phyloP scores from a whole-genome alignment of 2,113 vertebrate species.

The Toxotes jaculatrix region DNA sequence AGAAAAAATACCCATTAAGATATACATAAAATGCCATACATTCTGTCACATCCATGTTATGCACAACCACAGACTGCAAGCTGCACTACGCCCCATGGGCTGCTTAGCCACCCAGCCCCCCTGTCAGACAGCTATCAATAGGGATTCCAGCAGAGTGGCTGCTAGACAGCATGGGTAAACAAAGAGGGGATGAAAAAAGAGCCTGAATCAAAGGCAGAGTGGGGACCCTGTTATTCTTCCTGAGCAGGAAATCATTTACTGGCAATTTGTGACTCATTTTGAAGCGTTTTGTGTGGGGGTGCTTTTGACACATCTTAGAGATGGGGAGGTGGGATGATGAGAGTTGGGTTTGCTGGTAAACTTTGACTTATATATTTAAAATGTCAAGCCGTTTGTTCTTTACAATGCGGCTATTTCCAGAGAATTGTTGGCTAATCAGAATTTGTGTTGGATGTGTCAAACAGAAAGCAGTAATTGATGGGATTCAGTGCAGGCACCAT shows the following conservation, averaged over 20 bases:
- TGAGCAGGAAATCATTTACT: constrained; percentile 81
- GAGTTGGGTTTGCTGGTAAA: constrained; percentile 49
- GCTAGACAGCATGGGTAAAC: constrained; percentile 79
- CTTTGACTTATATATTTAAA: constrained; percentile 75
- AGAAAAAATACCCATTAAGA: not conserved
- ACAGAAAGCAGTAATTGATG: constrained; percentile 70
- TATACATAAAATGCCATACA: not conserved
- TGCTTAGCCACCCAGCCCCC: constrained; percentile 66
- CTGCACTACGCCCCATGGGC: constrained; percentile 38
- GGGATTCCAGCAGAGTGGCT: constrained; percentile 81
- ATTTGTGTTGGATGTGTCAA: constrained; percentile 65
- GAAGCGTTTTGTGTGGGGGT: constrained; percentile 60
- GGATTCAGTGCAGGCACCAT: constrained; percentile 54
- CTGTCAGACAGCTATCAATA: constrained; percentile 86
- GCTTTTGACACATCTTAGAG: constrained; percentile 60
- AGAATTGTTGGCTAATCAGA: constrained; percentile 76
- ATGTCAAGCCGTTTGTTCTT: constrained; percentile 71
- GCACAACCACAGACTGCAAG: constrained; percentile 36
- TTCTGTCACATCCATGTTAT: constrained; percentile 12
- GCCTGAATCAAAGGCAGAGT: constrained; percentile 75
- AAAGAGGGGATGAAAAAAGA: constrained; percentile 71
- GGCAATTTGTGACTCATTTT: constrained; percentile 82
- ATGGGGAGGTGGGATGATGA: constrained; percentile 43
- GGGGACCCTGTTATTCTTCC: constrained; percentile 75
- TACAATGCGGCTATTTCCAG: constrained; percentile 65